Percentiles rank a stretch among this genome's conserved stretches.
phyloP scores from a whole-genome alignment of 2,888 invertebrate genomes.

The Dorcus parallelipipedus region DNA sequence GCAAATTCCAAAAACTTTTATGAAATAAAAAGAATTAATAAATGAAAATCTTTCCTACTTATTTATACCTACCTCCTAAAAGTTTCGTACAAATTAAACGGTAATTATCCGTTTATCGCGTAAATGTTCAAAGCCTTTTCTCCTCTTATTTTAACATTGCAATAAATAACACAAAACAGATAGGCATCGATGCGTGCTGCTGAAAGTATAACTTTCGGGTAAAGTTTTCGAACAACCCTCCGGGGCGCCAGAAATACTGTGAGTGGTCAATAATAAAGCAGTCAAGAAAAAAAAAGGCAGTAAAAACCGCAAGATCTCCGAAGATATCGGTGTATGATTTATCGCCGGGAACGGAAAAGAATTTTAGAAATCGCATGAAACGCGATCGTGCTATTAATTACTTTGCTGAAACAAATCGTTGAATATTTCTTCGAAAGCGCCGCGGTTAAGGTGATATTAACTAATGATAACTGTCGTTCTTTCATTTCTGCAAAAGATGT shows the following conservation, averaged over 20 bases:
- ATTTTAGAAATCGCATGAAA: neutral
- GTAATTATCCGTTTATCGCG: constrained; percentile 19
- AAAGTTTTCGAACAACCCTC: constrained; percentile 22
- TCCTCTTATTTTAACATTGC: constrained; percentile 24
- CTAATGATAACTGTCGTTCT: constrained; percentile 19
- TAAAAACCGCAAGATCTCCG: constrained; percentile 6
- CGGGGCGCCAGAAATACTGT: constrained; percentile 22
- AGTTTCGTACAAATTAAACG: constrained; percentile 16
- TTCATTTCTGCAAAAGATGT: constrained; percentile 16
- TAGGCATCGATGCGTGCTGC: constrained; percentile 15
- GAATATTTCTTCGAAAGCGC: constrained; percentile 12
- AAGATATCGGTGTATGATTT: neutral
- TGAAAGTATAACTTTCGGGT: constrained; percentile 20
- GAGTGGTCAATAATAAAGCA: constrained; percentile 23
- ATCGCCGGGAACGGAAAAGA: neutral
- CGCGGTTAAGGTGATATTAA: constrained; percentile 13
- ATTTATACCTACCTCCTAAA: too few species aligned
- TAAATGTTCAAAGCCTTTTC: constrained; percentile 11
- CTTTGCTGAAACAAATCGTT: constrained; percentile 10
- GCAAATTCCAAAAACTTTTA: too few species aligned
- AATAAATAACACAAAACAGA: constrained; percentile 21
- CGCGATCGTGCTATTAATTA: constrained; percentile 4
- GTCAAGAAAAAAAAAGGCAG: constrained; percentile 15
- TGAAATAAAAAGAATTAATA: too few species aligned
- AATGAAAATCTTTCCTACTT: too few species aligned